phyloP scores from a whole-genome alignment of 2,113 vertebrate species.

The Eclectus roratus region DNA sequence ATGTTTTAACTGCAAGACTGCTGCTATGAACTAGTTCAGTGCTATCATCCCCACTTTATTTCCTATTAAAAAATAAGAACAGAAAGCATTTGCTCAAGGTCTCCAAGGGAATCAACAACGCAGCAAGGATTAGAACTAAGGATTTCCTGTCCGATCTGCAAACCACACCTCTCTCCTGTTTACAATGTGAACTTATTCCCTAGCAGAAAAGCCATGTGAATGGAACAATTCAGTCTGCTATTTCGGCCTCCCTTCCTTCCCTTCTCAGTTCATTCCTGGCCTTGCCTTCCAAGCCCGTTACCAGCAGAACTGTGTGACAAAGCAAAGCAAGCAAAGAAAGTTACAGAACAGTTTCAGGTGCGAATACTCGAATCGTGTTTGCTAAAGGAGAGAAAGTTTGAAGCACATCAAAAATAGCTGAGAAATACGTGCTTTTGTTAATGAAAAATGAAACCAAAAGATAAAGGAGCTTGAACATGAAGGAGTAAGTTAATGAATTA shows the following conservation, averaged over 20 bases:
- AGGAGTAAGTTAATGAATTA: neutral
- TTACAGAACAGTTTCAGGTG: neutral
- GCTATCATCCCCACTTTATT: neutral
- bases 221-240: constrained; percentile 65
- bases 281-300: neutral
- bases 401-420: neutral
- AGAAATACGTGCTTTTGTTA: neutral
- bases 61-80: neutral
- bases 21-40: neutral
- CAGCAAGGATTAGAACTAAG: constrained; percentile 52
- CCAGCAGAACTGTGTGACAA: neutral
- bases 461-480: neutral
- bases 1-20: neutral
- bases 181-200: constrained; percentile 52
- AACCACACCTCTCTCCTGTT: constrained; percentile 69
- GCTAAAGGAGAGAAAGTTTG: neutral
- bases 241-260: constrained; percentile 64
- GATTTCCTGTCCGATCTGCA: constrained; percentile 63
- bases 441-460: neutral
- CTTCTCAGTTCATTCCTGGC: constrained; percentile 44
- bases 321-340: neutral
- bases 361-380: neutral
- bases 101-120: constrained; percentile 38
- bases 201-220: constrained; percentile 51
- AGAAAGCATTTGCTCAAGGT: neutral